phyloP scores from a whole-genome alignment of 2,113 vertebrate species.

The Scomber japonicus region DNA sequence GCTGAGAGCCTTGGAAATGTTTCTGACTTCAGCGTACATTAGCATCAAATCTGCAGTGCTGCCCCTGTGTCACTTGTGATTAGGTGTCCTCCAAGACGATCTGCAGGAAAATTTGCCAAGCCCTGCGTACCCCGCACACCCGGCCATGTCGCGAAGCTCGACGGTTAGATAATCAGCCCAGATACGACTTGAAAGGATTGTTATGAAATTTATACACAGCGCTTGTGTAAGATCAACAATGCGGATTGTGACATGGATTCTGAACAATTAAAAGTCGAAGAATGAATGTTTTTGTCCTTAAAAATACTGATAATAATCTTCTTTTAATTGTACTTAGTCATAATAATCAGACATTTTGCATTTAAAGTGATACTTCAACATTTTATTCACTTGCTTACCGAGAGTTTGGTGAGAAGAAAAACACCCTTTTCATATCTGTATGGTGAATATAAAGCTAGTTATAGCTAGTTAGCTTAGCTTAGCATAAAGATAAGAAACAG shows the following conservation, averaged over 20 bases:
- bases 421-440: too few species aligned
- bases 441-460: too few species aligned
- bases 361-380: too few species aligned
- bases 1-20: constrained; percentile 75
- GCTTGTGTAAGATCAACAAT: constrained; percentile 15
- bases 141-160: constrained; percentile 31
- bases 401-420: too few species aligned
- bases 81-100: constrained; percentile 76
- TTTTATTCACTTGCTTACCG: too few species aligned
- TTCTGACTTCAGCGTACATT: constrained; percentile 79
- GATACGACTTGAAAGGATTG: constrained; percentile 54
- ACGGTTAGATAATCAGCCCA: constrained; percentile 65
- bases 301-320: too few species aligned
- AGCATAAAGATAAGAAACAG: too few species aligned
- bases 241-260: not conserved
- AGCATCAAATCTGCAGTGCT: constrained; percentile 74
- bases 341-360: too few species aligned
- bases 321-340: too few species aligned
- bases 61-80: constrained; percentile 79
- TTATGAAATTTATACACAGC: constrained; percentile 50
- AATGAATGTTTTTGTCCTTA: too few species aligned
- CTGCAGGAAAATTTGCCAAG: constrained; percentile 59
- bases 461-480: too few species aligned
- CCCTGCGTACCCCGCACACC: constrained; percentile 30
- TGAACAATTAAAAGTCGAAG: too few species aligned